A percentile compares a stretch with the other conserved stretches of the same genome.
Evolutionary conservation across 2,888 invertebrate genomes (phyloP).

Genomic region (Orchesella flavescens): DNA sequence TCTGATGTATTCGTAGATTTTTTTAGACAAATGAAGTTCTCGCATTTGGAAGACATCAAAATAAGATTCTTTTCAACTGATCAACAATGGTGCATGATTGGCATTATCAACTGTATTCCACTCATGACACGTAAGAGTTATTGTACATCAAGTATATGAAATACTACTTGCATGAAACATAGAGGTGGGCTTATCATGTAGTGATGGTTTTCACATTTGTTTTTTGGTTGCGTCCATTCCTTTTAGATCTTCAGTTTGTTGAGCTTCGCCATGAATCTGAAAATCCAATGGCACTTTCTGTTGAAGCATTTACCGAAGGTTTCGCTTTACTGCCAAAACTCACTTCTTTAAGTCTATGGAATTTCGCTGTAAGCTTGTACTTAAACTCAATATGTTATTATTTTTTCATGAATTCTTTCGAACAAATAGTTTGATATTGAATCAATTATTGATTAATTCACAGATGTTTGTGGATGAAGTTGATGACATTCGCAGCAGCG

Average conservation of each 20-base stretch:
- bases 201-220: too few relatives aligned
- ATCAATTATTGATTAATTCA: too few relatives aligned
- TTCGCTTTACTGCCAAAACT: slow-evolving; percentile 33
- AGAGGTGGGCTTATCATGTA: too few relatives aligned
- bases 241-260: slow-evolving; percentile 30
- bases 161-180: too few relatives aligned
- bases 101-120: not conserved
- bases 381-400: too few relatives aligned
- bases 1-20: slow-evolving; percentile 35
- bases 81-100: slow-evolving; percentile 26
- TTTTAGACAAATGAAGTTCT: not conserved
- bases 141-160: too few relatives aligned
- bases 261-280: slow-evolving; percentile 15
- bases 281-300: not conserved
- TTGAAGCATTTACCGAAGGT: slow-evolving; percentile 14
- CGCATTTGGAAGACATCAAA: slow-evolving; percentile 26
- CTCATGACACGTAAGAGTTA: slow-evolving; percentile 25
- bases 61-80: slow-evolving; percentile 22
- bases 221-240: too few relatives aligned
- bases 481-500: not conserved
- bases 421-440: too few relatives aligned
- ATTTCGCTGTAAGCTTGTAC: slow-evolving; percentile 20
- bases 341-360: slow-evolving; percentile 18
- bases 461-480: slow-evolving; percentile 32
- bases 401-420: too few relatives aligned